A percentile compares a stretch with the other conserved stretches of the same genome.
phyloP scores from a whole-genome alignment of 1,140 invertebrate species.

The Uloborus diversus region DNA sequence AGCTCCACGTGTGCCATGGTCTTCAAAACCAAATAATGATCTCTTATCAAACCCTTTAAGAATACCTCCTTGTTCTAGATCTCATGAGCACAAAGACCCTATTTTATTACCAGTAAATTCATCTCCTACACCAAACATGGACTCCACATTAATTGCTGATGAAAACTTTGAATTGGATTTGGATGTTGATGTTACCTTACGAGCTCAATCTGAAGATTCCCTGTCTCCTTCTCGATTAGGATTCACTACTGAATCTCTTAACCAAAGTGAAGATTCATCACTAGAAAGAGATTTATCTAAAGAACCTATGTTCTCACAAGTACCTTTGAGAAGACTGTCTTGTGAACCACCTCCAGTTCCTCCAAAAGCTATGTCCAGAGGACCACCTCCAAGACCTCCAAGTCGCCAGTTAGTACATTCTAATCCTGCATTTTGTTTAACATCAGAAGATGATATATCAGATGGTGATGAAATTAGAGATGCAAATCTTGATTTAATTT shows the following conservation, averaged over 20 bases:
- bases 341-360: conserved; percentile 55
- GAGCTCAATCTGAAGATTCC: conserved; percentile 49
- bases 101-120: background rate
- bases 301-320: conserved; percentile 17
- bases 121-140: conserved; percentile 31
- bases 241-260: background rate
- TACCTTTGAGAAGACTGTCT: conserved; percentile 32
- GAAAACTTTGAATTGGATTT: conserved; percentile 51
- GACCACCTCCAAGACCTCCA: conserved; percentile 52
- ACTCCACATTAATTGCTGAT: conserved; percentile 41
- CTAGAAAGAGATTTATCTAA: conserved; percentile 30
- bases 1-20: conserved; percentile 3
- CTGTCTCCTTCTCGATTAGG: conserved; percentile 17
- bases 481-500: background rate
- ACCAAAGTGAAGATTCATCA: conserved; percentile 12
- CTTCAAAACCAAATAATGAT: background rate
- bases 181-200: conserved; percentile 48
- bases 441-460: conserved; percentile 40
- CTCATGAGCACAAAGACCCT: conserved; percentile 17
- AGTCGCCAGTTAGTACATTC: conserved; percentile 41
- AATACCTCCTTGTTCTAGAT: conserved; percentile 21
- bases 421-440: conserved; percentile 34
- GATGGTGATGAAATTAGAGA: conserved; percentile 33
- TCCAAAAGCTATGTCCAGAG: conserved; percentile 50
- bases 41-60: conserved; percentile 27